Conservation (phyloP, 1,140 invertebrate genomes). For the Onthophagus taurus region DNA sequence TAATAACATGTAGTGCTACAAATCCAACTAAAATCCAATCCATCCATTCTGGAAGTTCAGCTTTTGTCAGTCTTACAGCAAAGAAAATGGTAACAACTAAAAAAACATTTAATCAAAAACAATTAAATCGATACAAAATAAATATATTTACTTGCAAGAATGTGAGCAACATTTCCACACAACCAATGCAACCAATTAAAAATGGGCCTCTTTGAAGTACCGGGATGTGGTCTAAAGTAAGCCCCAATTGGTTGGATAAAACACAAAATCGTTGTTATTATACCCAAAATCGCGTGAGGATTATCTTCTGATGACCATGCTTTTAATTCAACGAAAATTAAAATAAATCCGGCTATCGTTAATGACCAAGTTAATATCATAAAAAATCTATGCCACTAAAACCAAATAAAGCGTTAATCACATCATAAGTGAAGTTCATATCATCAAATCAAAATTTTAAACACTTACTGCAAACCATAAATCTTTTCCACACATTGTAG, state of each 20-base stretch:
- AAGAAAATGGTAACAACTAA: constrained; percentile 90
- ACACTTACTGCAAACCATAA: constrained; percentile 84
- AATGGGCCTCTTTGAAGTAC: constrained; percentile 64
- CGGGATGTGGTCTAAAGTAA: constrained; percentile 76
- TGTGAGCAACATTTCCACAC: constrained; percentile 85
- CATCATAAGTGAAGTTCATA: not conserved
- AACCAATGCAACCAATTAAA: constrained; percentile 96
- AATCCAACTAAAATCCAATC: constrained; percentile 81
- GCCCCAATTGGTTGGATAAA: constrained; percentile 82
- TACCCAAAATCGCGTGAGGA: constrained; percentile 73
- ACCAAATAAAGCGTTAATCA: constrained; percentile 18
- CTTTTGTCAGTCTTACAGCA: constrained; percentile 73
- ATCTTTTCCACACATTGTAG: constrained; percentile 75
- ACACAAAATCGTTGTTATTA: constrained; percentile 66
- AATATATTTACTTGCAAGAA: constrained; percentile 82
- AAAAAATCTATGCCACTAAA: constrained; percentile 74
- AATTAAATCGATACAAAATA: too few species aligned
- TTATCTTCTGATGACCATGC: constrained; percentile 64
- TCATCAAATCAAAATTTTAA: not conserved
- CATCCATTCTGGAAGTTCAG: constrained; percentile 74
- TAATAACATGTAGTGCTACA: constrained; percentile 79
- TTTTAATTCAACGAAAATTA: constrained; percentile 76
- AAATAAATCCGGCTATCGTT: constrained; percentile 64
- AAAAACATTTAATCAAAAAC: constrained; percentile 26
- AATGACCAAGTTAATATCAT: constrained; percentile 76